Conservation (phyloP, 2,888 invertebrate genomes). For the Psylliodes chrysocephalus region DNA sequence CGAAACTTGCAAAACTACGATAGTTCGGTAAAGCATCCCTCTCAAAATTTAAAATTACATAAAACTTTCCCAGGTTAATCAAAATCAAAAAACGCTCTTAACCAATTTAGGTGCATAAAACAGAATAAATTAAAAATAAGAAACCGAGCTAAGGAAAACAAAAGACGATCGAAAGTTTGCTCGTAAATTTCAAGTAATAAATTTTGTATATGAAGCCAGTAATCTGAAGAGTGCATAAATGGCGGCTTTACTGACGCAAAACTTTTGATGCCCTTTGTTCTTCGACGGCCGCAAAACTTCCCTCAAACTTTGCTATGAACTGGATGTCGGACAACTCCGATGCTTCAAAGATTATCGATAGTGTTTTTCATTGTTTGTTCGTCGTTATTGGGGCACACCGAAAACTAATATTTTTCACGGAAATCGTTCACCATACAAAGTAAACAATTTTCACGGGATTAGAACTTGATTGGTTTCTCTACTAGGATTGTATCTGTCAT, state of each 20-base stretch:
- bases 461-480: too few relatives aligned
- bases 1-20: too few relatives aligned
- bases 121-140: constrained; percentile 2
- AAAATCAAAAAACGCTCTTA: background rate
- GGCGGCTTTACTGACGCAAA: constrained; percentile 7
- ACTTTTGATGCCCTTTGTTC: constrained; percentile 20
- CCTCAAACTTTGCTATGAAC: background rate
- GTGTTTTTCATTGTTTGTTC: background rate
- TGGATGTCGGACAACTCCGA: background rate
- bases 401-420: background rate
- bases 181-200: constrained; percentile 33
- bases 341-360: constrained; percentile 4
- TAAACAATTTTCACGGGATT: too few relatives aligned
- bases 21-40: too few relatives aligned
- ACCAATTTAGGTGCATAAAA: background rate
- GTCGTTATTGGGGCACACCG: background rate
- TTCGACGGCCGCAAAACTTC: background rate
- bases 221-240: constrained; percentile 29
- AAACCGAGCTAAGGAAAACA: background rate
- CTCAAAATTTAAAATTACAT: too few relatives aligned
- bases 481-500: too few relatives aligned
- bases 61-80: too few relatives aligned
- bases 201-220: constrained; percentile 20
- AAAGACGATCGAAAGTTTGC: constrained; percentile 29
- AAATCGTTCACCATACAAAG: too few relatives aligned